Evolutionary conservation across 2,113 vertebrate species (phyloP).

Genomic region (Thinocorus orbignyianus): DNA sequence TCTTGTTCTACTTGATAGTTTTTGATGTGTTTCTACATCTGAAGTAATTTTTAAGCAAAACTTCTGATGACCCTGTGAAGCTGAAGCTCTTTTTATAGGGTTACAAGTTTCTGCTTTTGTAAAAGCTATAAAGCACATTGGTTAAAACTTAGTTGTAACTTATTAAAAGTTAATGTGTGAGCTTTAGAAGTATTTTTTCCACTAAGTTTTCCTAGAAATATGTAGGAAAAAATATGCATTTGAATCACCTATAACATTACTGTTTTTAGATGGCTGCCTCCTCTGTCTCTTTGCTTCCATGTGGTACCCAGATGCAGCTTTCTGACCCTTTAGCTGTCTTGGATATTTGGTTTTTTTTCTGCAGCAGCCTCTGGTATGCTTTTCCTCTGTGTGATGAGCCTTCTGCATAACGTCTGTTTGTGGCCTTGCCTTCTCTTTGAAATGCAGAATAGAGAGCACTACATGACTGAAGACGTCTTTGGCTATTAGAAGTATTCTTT

Average conservation of each 20-base stretch:
- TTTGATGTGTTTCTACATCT: neutral
- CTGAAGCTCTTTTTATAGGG: neutral
- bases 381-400: neutral
- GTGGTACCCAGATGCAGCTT: neutral
- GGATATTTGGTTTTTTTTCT: neutral
- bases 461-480: neutral
- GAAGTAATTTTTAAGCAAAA: slow-evolving; percentile 10
- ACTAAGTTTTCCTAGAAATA: neutral
- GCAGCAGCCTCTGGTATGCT: neutral
- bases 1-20: slow-evolving; percentile 9
- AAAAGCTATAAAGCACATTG: neutral
- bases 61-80: neutral
- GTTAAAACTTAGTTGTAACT: neutral
- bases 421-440: neutral
- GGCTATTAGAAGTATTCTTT: neutral
- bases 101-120: neutral
- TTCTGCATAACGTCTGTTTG: neutral
- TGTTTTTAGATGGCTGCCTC: neutral
- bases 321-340: neutral
- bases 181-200: neutral
- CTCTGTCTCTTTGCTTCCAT: neutral
- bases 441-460: neutral
- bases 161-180: neutral
- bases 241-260: neutral
- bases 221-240: neutral